Conservation (phyloP, 2,113 vertebrate species). For the Megaceryle torquata region DNA sequence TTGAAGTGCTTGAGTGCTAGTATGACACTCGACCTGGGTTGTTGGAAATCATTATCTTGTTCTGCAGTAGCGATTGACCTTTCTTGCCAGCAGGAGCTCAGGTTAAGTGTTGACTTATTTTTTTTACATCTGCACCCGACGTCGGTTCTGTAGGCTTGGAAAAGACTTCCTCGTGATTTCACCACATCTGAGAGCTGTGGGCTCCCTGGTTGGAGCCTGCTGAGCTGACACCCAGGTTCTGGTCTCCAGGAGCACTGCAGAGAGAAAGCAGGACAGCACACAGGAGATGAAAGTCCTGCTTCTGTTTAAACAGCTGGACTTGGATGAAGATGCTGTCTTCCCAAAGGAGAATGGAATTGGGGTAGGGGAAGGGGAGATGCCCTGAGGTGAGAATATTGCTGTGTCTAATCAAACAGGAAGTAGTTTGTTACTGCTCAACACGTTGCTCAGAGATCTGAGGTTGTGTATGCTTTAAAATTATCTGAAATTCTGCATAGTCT, state of each 20-base stretch:
- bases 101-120: neutral
- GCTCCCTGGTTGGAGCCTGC: neutral
- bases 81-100: neutral
- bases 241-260: neutral
- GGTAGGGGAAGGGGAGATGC: neutral
- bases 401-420: slow-evolving; percentile 26
- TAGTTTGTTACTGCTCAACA: neutral
- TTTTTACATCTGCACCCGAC: neutral
- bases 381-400: neutral
- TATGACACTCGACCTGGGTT: neutral
- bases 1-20: neutral
- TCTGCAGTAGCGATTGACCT: neutral
- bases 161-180: neutral
- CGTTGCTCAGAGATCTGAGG: neutral
- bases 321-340: neutral
- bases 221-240: fast-evolving
- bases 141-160: neutral
- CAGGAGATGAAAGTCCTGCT: neutral
- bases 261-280: neutral
- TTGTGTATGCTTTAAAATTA: neutral
- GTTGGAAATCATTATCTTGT: neutral
- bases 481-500: neutral
- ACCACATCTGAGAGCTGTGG: fast-evolving
- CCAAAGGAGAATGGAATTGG: neutral
- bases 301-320: neutral